Base-by-base conservation (phyloP, 2,888 invertebrate species). In the Melanostoma mellinum region DNA sequence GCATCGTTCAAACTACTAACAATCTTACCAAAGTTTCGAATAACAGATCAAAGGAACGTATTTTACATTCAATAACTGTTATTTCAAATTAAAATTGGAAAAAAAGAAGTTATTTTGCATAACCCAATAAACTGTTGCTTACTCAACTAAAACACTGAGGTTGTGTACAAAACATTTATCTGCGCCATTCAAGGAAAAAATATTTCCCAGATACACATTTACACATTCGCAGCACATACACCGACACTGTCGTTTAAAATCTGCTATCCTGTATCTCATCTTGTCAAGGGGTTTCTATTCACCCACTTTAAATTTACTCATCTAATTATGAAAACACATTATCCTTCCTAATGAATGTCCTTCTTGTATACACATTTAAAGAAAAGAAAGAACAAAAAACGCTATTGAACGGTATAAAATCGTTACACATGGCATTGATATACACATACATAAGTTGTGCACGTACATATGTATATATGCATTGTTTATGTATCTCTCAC, bases 321-420 rank as follows among this genome's bases (percentile, higher is more conserved):
- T 82, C 68, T 82, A 77, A 82, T 82, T 82, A 82, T 82, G 78
- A 82, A 74, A 77, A 69, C 73, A 73, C 73, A 78, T 82, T 82
- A 77, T 82, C 63, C 73, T 69, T 72, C 36, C 63, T 69, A 82
- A 82, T 77, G 77, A 69, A 77, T 82, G 82, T 77, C 82, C 77
- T 82, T 82, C 20, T 20, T 20, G 20, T 20, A 77, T 82, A 53
- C 6, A 58, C 42, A 60, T 72, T 63, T 35, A 68, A 63, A 77
- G 68, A 68, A 72, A 36, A 60, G 60, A 69, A 20, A 50, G 5
- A 35, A 56, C 6, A 36, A 56, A 56, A 35, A 40, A 56, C 36
- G 35, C 10, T 65, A 65, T 60, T 50, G 68, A 65, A 44, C 35
- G 46, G 69, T 56, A 75, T 71, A 71, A 67, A 75, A 71, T 65